Evolutionary conservation across 2,113 vertebrate genomes (phyloP), one percentile per base, ranked within the genome.

Genomic region (Eulemur rufifrons): DNA sequence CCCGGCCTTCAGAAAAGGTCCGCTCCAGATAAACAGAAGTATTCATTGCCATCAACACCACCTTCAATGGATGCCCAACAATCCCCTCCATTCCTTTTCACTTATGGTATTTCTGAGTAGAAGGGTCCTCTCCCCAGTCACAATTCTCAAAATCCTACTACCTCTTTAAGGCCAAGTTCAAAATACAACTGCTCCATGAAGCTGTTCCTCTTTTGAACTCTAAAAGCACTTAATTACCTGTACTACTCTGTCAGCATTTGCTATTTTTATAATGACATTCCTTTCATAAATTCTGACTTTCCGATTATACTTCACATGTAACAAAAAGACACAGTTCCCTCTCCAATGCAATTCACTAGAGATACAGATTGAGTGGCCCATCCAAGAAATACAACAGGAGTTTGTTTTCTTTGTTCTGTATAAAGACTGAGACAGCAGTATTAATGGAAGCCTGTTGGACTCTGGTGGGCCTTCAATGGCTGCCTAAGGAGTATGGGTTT

Each of bases 231-330:
- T 56, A 63, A 69, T 21, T 42, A 88, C 69, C 90, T 86, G 45
- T 78, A 85, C 37, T 77, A 66, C 61, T 59, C 89, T 34, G 78
- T 82, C 63, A 83, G 20, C 47, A 89, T 32, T 18, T 52, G 69
- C 34, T 92, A 78, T 74, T 83, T 86, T 90, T 94, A 94, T 45
- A 9, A 3, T 20, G 68, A 95, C 13, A 21, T 78, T 82, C 34
- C 93, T 86, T 94, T 91, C 71, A 63, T 74, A 85, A 39, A 94
- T 68, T 95, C 90, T 89, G 47, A 73, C 34, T 94, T 89, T 25
- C 71, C 17, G 59, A 56, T 42, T 92, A 82, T 2, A 89, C 17
- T 93, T 93, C 66, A 91, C 27, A 90, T 71, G 63, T 63, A 64
- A 52, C 69, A 71, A 21, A 54, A 94, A 86, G 54, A 64, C 8